phyloP scores from a whole-genome alignment of 2,113 vertebrate genomes.

The Hepsetus odoe region DNA sequence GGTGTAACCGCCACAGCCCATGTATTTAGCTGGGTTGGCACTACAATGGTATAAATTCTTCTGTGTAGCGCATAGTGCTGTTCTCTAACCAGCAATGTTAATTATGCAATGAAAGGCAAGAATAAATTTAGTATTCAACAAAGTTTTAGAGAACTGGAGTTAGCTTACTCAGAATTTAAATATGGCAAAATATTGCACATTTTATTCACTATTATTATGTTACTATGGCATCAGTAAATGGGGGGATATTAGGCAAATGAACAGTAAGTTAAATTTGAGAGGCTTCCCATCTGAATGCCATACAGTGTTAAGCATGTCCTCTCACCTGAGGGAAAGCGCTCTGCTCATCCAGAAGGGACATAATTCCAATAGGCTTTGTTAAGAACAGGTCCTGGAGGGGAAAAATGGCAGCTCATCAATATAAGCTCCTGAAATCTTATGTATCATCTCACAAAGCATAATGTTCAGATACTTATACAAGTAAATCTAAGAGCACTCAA shows the following conservation, averaged over 20 bases:
- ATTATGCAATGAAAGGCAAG: neutral
- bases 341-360: constrained; percentile 80
- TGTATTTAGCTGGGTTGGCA: neutral
- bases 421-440: neutral
- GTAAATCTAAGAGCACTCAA: too few species aligned
- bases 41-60: neutral
- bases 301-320: neutral
- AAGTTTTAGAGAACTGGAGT: too few species aligned
- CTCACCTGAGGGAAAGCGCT: constrained; percentile 78
- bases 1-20: neutral
- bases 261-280: too few species aligned
- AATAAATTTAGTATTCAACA: too few species aligned
- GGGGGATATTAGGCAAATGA: too few species aligned
- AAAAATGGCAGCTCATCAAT: neutral
- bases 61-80: neutral
- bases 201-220: too few species aligned
- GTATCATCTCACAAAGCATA: too few species aligned
- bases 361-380: constrained; percentile 74
- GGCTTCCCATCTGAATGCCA: neutral
- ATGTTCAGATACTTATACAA: too few species aligned
- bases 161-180: too few species aligned
- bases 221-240: too few species aligned
- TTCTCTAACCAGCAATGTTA: neutral
- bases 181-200: too few species aligned
- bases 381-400: constrained; percentile 73